A percentile compares a stretch with the other conserved stretches of the same genome.
phyloP scores from a whole-genome alignment of 2,797 vertebrate genomes.

The Acanthurus tractus region DNA sequence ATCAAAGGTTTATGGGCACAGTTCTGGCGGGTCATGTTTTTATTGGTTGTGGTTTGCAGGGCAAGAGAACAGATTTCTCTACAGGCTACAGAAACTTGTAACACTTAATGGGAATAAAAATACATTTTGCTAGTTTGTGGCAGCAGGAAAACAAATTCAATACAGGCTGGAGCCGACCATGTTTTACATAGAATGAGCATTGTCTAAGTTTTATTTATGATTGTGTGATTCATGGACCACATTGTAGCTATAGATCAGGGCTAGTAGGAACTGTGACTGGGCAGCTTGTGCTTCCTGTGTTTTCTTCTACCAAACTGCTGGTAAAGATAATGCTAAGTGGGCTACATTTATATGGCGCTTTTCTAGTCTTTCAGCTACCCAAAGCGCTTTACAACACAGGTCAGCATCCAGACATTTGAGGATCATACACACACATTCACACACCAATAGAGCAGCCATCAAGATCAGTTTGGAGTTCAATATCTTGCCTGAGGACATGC shows the following conservation, averaged over 20 bases:
- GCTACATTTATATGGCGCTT: too few species aligned
- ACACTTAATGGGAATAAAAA: not conserved
- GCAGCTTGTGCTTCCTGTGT: constrained; percentile 18
- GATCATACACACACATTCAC: too few species aligned
- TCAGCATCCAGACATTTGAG: too few species aligned
- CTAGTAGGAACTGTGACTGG: constrained; percentile 12
- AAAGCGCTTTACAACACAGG: too few species aligned
- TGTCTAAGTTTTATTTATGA: too few species aligned
- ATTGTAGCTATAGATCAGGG: not conserved
- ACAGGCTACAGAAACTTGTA: not conserved
- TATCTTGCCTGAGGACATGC: too few species aligned
- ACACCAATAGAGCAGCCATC: too few species aligned
- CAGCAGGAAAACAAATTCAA: not conserved
- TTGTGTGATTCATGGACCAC: too few species aligned
- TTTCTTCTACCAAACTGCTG: not conserved
- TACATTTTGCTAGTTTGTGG: not conserved
- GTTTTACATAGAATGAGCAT: too few species aligned
- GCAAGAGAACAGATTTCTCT: not conserved
- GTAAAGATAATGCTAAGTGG: not conserved
- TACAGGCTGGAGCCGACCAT: too few species aligned
- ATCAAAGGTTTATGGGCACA: not conserved
- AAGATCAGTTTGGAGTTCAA: too few species aligned
- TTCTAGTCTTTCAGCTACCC: too few species aligned
- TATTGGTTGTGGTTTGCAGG: constrained; percentile 13
- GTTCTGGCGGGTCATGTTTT: constrained; percentile 7